Evolutionary conservation across 1,140 invertebrate genomes (phyloP).

Genomic region (Littorina saxatilis): DNA sequence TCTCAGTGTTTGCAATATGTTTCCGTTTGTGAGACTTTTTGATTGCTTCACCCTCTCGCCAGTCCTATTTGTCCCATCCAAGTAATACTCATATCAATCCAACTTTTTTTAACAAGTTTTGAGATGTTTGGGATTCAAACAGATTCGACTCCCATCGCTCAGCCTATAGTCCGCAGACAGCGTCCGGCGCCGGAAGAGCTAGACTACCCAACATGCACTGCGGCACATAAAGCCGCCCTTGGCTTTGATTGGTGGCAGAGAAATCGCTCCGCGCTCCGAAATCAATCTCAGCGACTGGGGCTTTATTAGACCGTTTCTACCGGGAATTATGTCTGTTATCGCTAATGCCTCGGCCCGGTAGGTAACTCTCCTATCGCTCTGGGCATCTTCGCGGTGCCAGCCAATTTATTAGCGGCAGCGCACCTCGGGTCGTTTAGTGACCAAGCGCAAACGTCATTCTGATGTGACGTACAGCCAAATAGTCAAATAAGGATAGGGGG

Average conservation of each 20-base stretch:
- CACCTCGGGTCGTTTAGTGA: neutral
- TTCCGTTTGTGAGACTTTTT: too few relatives aligned
- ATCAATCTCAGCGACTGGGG: constrained; percentile 1
- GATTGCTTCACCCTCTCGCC: too few relatives aligned
- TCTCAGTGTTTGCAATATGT: too few relatives aligned
- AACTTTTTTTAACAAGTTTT: too few relatives aligned
- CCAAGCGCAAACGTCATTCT: too few relatives aligned
- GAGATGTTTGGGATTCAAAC: too few relatives aligned
- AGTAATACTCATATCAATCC: too few relatives aligned
- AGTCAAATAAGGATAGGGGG: too few relatives aligned
- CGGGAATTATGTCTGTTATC: constrained; percentile 31
- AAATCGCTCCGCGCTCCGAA: neutral
- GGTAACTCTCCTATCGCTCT: constrained; percentile 1
- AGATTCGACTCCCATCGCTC: too few relatives aligned
- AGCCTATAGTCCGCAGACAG: too few relatives aligned
- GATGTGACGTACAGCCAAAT: too few relatives aligned
- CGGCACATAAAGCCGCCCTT: neutral
- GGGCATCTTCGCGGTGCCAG: constrained; percentile 3
- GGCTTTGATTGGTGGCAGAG: constrained; percentile 7
- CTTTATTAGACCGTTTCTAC: constrained; percentile 4
- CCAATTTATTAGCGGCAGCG: constrained; percentile 8
- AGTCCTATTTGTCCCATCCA: too few relatives aligned
- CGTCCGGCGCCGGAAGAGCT: neutral
- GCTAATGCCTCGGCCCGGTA: neutral
- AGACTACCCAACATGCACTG: neutral